phyloP scores from a whole-genome alignment of 2,113 vertebrate species.

The Cebus imitator region DNA sequence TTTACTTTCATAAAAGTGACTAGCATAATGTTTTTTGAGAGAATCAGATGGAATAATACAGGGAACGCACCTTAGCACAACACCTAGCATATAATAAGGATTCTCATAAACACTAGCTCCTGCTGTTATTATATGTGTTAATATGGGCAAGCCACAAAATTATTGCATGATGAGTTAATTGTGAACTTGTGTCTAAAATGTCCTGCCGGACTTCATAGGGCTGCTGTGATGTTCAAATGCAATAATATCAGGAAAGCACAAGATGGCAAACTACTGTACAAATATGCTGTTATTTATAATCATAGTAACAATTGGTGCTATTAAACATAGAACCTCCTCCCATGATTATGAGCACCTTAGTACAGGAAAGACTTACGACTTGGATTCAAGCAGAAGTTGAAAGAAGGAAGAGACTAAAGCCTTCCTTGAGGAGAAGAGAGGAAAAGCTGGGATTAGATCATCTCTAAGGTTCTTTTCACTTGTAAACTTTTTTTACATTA shows the following conservation, averaged over 20 bases:
- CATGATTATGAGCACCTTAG: background rate
- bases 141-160: background rate
- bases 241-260: background rate
- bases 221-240: background rate
- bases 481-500: background rate
- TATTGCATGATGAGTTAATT: background rate
- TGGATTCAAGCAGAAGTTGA: background rate
- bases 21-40: background rate
- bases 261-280: background rate
- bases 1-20: background rate
- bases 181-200: background rate
- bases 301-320: background rate
- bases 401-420: background rate
- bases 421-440: background rate
- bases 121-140: background rate
- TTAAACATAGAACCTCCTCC: background rate
- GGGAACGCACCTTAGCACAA: background rate
- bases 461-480: background rate
- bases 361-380: background rate
- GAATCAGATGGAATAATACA: background rate
- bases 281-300: background rate
- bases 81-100: background rate
- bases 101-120: background rate
- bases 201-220: background rate
- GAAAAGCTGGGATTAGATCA: background rate